A percentile compares a stretch with the other conserved stretches of the same genome.
Conservation (phyloP, 2,888 invertebrate species). For the Yponomeuta plumbellus region DNA sequence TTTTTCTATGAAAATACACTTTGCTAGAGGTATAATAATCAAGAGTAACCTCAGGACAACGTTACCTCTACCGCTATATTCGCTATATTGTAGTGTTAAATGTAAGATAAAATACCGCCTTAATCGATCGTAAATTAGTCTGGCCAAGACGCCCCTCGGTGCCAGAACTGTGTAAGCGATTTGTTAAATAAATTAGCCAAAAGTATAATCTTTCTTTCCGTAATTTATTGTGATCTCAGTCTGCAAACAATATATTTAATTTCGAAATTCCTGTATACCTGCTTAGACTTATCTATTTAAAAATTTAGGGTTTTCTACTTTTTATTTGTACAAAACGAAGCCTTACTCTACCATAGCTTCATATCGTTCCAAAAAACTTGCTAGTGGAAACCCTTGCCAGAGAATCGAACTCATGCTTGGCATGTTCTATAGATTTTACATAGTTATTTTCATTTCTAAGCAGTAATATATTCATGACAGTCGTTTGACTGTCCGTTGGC, state of each 20-base stretch:
- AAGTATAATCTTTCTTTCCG: not conserved
- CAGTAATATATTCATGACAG: conserved; percentile 58
- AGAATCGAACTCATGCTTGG: not conserved
- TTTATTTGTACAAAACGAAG: not conserved
- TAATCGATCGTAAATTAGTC: conserved; percentile 11
- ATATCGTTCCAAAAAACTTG: too few species aligned
- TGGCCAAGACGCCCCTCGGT: not conserved
- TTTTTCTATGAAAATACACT: not conserved
- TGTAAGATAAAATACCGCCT: not conserved
- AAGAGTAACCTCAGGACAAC: too few species aligned
- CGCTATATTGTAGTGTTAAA: not conserved
- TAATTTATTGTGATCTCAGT: not conserved
- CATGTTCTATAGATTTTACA: not conserved
- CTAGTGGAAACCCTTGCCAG: not conserved
- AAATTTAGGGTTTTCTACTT: not conserved
- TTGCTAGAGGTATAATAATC: not conserved
- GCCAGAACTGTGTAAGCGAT: not conserved
- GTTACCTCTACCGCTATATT: not conserved
- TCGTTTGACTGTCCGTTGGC: conserved; percentile 50
- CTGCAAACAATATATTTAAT: not conserved
- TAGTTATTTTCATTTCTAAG: not conserved
- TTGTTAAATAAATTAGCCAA: not conserved
- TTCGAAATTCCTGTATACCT: not conserved
- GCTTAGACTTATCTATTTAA: not conserved
- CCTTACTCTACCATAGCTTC: not conserved